Base-by-base conservation (phyloP, 2,797 vertebrate genomes). In the Enteromius thamalakanensis region DNA sequence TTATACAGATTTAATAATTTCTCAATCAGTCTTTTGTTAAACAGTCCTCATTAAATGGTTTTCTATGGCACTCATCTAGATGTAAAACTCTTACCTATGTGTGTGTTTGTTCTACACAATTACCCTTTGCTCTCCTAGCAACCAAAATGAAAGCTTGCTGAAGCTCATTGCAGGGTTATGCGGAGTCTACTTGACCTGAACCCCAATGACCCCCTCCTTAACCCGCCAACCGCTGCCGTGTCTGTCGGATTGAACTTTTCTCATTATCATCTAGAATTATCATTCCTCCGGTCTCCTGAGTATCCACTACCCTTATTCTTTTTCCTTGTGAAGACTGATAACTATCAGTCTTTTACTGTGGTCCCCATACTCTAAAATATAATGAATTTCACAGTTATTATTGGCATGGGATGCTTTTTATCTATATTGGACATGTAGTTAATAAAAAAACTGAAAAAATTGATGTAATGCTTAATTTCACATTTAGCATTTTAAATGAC, bases 1-100 rank as follows among this genome's bases (percentile, higher is more conserved):
- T 84, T 76, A 67, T 76, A 76, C 76, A 19, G 21, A 67, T 45
- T 71, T 86, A 85, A 68, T 86, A 53, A 86, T 82, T 84, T 79
- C 70, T 80, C 77, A 76, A 84, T 87, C 55, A 67, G 75, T 8
- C 55, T 37, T 84, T 79, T 47, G 40, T 53, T 62, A 42, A 26
- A 34, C 47, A 45, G 40, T 60, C 26, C 70, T 58, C 11, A 71
- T 78, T 32, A 82, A 76, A 67, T 55, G 37, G 10, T 14, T 58
- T 12, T 72, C 49, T 26, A 58, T 55, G 17, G 10, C 4, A 0
- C 65, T 69, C 26, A 47, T 26, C 68, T 83, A 55, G 32, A 68
- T 65, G 80, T 69, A 60, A 83, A 76, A 58, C 37, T 9, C 62
- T 68, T 45, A 26, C 77, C 60, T 17, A 79, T 58, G 21, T 65